Evolutionary conservation across 2,888 invertebrate species (phyloP), one percentile per base, ranked within the genome.

Genomic region (Drosophila rubida): DNA sequence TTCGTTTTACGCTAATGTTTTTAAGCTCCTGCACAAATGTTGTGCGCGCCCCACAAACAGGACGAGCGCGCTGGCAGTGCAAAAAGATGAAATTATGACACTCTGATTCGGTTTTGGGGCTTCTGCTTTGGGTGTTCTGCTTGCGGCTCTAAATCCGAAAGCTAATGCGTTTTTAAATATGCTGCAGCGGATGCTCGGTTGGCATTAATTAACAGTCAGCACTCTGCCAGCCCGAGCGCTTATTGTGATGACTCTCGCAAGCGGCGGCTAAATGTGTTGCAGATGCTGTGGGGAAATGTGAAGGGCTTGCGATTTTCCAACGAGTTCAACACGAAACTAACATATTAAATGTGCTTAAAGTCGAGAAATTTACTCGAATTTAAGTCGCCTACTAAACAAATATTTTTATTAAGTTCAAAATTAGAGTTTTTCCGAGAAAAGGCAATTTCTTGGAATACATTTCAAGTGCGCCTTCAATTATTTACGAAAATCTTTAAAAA

Each of bases 141-240:
- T 32, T 69, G 75, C 53, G 59, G 69, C 61, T 35, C 54, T 49
- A 46, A 72, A 69, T 48, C 53, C 48, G 53, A 59, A 68, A 76
- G 76, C 83, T 82, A 82, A 82, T 86, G 86, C 74, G 83, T 86
- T 82, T 86, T 86, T 82, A 82, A 86, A 80, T 83, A 85, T 86
- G 83, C 86, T 80, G 83, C 86, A 83, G 69, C 79, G 78, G 73
- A 76, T 76, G 66, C 64, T 67, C 50, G 75, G 63, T 62, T 66
- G 46, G 76, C 71, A 80, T 82, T 82, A 85, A 82, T 82, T 82
- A 86, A 82, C 86, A 83, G 73, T n/a, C 59, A 61, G 39, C 14
- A 49, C 14, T 54, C 13, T 27, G 19, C n/a, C 53, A 22, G 23
- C 39, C 44, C 32, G 32, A 46, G 32, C 22, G 45, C 58, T 57